Evolutionary conservation across 1,140 invertebrate genomes (phyloP), one percentile per base, ranked within the genome.

Genomic region (Solen grandis): DNA sequence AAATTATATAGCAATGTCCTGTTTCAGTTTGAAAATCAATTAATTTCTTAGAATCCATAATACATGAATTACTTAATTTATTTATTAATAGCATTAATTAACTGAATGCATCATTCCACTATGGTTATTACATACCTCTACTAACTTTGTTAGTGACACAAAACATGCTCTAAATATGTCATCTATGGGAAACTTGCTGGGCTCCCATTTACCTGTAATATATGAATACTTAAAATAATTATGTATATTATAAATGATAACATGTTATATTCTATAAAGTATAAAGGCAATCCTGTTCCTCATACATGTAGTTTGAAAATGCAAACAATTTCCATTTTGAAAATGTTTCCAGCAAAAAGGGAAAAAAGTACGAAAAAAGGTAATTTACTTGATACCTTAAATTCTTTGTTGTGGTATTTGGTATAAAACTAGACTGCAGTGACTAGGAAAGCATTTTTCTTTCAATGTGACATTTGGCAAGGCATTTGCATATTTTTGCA

Each of bases 131-230:
- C 66, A 60, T 73, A 89, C 88, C 82, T 89, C 83, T 38, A 88
- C 81, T 29, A 89, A 65, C 54, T 87, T 87, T 4, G 73, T 62
- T 19, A 88, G 41, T 10, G 85, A 83, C 8, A 89, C 27, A 57
- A 87, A 86, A 50, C 84, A 85, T 41, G 85, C 81, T 54, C 82
- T 82, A 52, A 88, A 86, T 8, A 88, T 75, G 68, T 89, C 88
- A 79, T 80, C 81, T 14, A 89, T 46, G 19, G 70, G 19, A 81
- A 70, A 84, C 33, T 77, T 79, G 2, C 55, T 29, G 57, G 85
- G 82, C 69, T 89, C 76, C 88, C 88, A 89, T 77, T 52, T 72
- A 33, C 86, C 87, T 88, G 55, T 25, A 75, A 76, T 25, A 57
- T 77, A 16, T n/a, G 19, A 75, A 33, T 22, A 75, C 46, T 52